Evolutionary conservation across 2,888 invertebrate genomes (phyloP).

Genomic region (Oscheius sp.): DNA sequence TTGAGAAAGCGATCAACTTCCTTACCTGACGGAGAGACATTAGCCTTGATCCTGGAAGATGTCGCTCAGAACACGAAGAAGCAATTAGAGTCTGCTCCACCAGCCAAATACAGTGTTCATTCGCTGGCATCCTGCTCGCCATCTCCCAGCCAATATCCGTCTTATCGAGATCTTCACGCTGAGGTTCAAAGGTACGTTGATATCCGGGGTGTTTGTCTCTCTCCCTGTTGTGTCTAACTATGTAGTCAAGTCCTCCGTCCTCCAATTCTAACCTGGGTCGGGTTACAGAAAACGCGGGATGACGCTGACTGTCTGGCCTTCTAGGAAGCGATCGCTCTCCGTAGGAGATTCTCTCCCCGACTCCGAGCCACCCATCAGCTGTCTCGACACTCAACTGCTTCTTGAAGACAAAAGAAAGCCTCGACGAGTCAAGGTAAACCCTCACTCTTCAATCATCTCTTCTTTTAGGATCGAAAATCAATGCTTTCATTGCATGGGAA

Average conservation of each 20-base stretch:
- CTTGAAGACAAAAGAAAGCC: too few relatives aligned
- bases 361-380: too few relatives aligned
- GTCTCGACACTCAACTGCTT: too few relatives aligned
- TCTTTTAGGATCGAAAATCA: conserved; percentile 41
- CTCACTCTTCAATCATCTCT: too few relatives aligned
- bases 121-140: conserved; percentile 43
- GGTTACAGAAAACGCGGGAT: conserved; percentile 46
- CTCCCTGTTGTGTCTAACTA: background rate
- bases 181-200: conserved; percentile 34
- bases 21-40: conserved; percentile 57
- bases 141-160: conserved; percentile 51
- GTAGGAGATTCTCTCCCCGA: conserved; percentile 42
- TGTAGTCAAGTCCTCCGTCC: background rate
- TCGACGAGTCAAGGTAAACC: too few relatives aligned
- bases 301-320: conserved; percentile 40
- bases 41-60: conserved; percentile 42
- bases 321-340: conserved; percentile 54
- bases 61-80: background rate
- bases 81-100: background rate
- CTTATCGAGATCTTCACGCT: conserved; percentile 44
- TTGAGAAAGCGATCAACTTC: conserved; percentile 49
- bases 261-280: background rate
- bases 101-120: conserved; percentile 8
- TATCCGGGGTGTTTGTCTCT: background rate
- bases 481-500: conserved; percentile 32